Base-by-base conservation (phyloP, 2,888 invertebrate genomes). In the Macroteleia sp. region DNA sequence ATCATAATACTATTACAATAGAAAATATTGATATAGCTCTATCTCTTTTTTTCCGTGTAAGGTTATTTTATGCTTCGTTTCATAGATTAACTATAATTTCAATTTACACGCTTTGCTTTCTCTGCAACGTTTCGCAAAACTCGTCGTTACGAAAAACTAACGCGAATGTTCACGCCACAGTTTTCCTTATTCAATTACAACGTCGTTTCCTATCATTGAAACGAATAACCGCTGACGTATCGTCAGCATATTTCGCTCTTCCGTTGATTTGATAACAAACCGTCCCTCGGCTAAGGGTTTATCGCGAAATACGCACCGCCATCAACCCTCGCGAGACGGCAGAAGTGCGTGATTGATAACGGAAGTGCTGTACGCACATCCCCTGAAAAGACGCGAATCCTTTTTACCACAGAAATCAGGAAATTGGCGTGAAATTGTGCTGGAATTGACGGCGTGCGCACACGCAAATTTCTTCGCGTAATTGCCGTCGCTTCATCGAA, bases 391-490 rank as follows among this genome's bases (percentile, higher is more conserved):
- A 30, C 46, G 57, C 67, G 34, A 50, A 56, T 57, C 41, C 73
- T 73, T 73, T 64, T 64, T 57, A 22, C 30, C 56, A 52, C 61
- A 28, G 36, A 20, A 66, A 76, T 76, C 71, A 73, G 79, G 79
- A 79, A 79, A 79, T 79, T 79, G 79, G 66, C 76, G 76, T 79
- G 76, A 79, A 79, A 79, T 79, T 76, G 61, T 69, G 44, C 59
- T 57, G 59, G 32, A 73, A 76, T 79, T 79, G 79, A 41, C 64
- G 39, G 50, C 67, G 39, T 39, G 50, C 59, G 59, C 22, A 50
- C 46, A 57, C 32, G 67, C 41, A 70, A 76, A 67, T 76, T 76
- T 76, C 69, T 76, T 70, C 34, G 62, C 62, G 54, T 71, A 71
- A 71, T 71, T 71, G 71, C 54, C 62, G 52, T 28, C 36, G 71